Base-by-base conservation (phyloP, 1,140 invertebrate species). In the Neoseiulus cucumeris region DNA sequence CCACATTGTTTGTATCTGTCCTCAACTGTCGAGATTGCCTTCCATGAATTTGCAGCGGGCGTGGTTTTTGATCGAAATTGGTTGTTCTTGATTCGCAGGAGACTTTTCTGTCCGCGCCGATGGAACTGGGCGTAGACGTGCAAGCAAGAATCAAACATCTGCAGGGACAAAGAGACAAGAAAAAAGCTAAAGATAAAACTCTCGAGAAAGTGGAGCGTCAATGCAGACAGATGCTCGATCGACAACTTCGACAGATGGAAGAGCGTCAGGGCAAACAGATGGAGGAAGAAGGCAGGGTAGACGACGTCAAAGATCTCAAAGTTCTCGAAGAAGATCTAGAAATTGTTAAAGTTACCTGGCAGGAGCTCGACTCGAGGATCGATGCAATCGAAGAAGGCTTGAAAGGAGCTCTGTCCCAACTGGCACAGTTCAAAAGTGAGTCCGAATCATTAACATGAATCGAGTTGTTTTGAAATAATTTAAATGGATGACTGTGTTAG, bases 401-500 rank as follows among this genome's bases (percentile, higher is more conserved):
- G 45, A 81, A 83, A 70, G 82, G 85, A 70, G 84, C 84, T 44
- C 81, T 83, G 71, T 79, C 83, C 67, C 82, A 87, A 71, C 83
- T 85, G 70, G 85, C 85, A 41, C 85, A 88, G 78, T 85, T 88
- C 74, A 82, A 84, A 73, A 76, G 78, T 79, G 69, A 59, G 68
- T 68, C n/a, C 33, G 33, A n/a, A 7, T 65, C 47, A 17, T 12
- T 65, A 30, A 14, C n/a, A n/a, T n/a, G n/a, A n/a, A n/a, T n/a
- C n/a, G n/a, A n/a, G n/a, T n/a, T n/a, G n/a, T n/a, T n/a, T n/a
- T n/a, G n/a, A n/a, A n/a, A n/a, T n/a, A n/a, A n/a, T n/a, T n/a
- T n/a, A n/a, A n/a, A n/a, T n/a, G n/a, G n/a, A n/a, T n/a, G n/a
- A n/a, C n/a, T n/a, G n/a, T n/a, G n/a, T n/a, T n/a, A n/a, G n/a